A percentile compares a stretch with the other conserved stretches of the same genome.
Evolutionary conservation across 2,113 vertebrate genomes (phyloP).

Genomic region (Rhea americana): DNA sequence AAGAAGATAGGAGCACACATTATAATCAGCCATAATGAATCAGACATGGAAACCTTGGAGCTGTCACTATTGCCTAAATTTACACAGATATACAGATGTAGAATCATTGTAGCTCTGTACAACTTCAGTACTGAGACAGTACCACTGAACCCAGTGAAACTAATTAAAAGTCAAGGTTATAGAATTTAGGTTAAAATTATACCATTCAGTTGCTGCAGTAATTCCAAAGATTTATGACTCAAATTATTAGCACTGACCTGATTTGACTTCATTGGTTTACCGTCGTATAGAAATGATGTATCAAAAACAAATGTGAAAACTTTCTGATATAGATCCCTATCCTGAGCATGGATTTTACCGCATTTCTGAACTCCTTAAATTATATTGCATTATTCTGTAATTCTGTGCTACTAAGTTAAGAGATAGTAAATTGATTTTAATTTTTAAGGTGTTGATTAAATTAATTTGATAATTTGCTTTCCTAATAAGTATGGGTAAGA

Average conservation of each 20-base stretch:
- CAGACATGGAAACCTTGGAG: neutral
- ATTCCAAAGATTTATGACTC: neutral
- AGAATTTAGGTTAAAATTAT: neutral
- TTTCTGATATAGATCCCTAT: neutral
- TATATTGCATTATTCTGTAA: neutral
- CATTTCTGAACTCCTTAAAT: neutral
- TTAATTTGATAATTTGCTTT: neutral
- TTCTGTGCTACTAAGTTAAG: neutral
- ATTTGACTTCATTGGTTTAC: neutral
- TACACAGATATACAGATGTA: neutral
- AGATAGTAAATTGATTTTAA: neutral
- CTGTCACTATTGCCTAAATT: neutral
- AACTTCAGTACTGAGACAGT: neutral
- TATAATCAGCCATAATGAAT: neutral
- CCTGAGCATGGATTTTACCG: neutral
- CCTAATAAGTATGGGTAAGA: neutral
- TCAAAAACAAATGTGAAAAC: neutral
- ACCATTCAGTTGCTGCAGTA: neutral
- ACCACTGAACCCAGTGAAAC: neutral
- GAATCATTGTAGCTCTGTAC: neutral
- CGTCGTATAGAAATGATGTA: neutral
- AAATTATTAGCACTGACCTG: neutral
- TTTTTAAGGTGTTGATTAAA: neutral
- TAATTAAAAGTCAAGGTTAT: neutral
- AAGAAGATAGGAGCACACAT: neutral